phyloP scores from a whole-genome alignment of 2,888 invertebrate species.

The Limenitis camilla region DNA sequence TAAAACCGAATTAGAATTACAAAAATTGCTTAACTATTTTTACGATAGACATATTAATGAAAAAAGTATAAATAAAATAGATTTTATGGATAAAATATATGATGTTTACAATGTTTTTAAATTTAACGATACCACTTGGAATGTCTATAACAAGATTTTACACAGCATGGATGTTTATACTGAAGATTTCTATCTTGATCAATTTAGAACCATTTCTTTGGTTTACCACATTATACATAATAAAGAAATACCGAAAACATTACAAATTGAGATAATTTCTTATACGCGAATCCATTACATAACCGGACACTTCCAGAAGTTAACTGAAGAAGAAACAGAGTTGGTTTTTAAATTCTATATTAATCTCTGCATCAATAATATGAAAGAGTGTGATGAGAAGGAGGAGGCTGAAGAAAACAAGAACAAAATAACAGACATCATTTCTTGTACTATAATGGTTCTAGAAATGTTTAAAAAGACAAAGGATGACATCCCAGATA shows the following conservation, averaged over 20 bases:
- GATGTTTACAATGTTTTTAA: conserved; percentile 35
- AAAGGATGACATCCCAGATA: conserved; percentile 36
- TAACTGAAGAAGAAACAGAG: conserved; percentile 26
- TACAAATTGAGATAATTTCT: conserved; percentile 25
- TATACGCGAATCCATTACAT: not conserved
- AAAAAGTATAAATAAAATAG: conserved; percentile 28
- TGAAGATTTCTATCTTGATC: conserved; percentile 15
- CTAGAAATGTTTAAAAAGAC: conserved; percentile 31
- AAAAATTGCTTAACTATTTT: conserved; percentile 41
- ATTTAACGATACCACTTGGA: conserved; percentile 44
- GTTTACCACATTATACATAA: conserved; percentile 39
- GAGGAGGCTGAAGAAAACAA: conserved; percentile 24
- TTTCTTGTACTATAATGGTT: conserved; percentile 27
- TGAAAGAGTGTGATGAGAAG: conserved; percentile 25
- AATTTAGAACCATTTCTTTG: conserved; percentile 32
- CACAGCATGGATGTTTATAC: conserved; percentile 28
- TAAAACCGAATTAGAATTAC: conserved; percentile 36
- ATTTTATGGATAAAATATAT: conserved; percentile 36
- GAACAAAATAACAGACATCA: conserved; percentile 21
- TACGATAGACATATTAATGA: conserved; percentile 47
- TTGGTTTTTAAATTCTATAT: conserved; percentile 30
- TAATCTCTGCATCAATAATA: conserved; percentile 30
- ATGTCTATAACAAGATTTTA: conserved; percentile 40
- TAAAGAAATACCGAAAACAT: conserved; percentile 31
- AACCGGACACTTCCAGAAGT: conserved; percentile 9